These are phyloP conservation scores for Chionomys nivalis DNA, from an alignment of 2,113 vertebrate genomes.

Conservation along the genomic window DNA sequence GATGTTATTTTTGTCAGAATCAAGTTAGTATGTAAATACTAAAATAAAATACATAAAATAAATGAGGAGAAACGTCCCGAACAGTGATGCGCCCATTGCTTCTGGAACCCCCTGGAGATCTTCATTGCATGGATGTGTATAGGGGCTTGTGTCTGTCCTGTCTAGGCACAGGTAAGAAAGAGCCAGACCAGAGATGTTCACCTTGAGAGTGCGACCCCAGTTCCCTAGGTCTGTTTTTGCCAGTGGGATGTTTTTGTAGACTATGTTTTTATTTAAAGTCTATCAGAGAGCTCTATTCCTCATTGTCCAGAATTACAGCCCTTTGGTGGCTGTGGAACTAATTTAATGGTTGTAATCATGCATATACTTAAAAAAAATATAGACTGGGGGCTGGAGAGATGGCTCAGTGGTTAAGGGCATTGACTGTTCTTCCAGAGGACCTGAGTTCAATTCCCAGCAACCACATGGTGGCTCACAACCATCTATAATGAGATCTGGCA, in stretches of 20 bases:
- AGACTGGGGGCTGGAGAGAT: too few species aligned
- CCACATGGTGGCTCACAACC: too few species aligned
- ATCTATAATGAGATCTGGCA: too few species aligned
- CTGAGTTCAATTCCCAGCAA: too few species aligned
- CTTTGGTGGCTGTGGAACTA: not conserved
- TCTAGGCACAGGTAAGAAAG: not conserved
- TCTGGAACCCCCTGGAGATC: not conserved
- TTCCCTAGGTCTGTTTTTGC: not conserved
- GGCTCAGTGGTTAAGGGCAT: too few species aligned
- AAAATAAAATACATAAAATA: constrained; percentile 17
- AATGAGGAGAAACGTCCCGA: not conserved
- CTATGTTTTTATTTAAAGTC: not conserved
- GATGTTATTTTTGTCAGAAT: constrained; percentile 39
- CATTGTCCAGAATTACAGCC: not conserved
- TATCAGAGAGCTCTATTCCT: not conserved
- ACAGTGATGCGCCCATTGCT: not conserved
- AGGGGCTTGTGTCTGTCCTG: not conserved
- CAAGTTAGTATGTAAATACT: not conserved
- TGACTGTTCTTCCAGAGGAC: too few species aligned
- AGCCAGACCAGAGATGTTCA: not conserved
- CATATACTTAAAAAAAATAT: not conserved
- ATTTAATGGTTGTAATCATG: not conserved
- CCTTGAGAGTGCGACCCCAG: not conserved
- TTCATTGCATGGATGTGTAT: too few species aligned
- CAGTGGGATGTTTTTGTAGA: not conserved